Evolutionary conservation across 2,888 invertebrate genomes (phyloP).

Genomic region (Didymodactylos carnosus): DNA sequence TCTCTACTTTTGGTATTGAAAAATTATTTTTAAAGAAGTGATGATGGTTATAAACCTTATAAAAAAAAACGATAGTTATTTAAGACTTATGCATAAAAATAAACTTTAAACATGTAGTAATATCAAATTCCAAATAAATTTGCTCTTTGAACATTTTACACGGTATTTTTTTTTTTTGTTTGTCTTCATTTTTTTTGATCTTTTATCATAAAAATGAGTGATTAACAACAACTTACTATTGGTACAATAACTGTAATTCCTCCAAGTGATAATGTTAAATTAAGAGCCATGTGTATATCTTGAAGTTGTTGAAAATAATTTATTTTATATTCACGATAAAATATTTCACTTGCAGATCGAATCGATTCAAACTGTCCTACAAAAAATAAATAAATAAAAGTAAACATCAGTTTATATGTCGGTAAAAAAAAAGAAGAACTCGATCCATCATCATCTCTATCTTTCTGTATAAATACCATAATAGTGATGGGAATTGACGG

Average conservation of each 20-base stretch:
- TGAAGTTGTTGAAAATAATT: conserved; percentile 32
- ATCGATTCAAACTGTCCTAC: conserved; percentile 27
- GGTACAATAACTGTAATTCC: conserved; percentile 29
- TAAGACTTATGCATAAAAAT: background rate
- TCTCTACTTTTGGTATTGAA: too few relatives aligned
- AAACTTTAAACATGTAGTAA: conserved; percentile 1
- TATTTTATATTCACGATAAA: conserved; percentile 19
- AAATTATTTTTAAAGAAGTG: too few relatives aligned
- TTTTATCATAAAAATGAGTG: too few relatives aligned
- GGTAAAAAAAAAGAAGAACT: background rate
- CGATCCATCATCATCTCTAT: too few relatives aligned
- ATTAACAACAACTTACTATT: conserved; percentile 27
- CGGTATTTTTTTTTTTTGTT: too few relatives aligned
- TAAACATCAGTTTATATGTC: background rate
- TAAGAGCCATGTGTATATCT: conserved; percentile 27
- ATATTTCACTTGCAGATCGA: conserved; percentile 26
- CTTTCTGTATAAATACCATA: background rate
- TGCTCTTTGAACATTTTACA: background rate
- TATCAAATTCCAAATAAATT: conserved; percentile 1
- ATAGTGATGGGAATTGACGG: conserved; percentile 4
- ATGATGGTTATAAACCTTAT: too few relatives aligned
- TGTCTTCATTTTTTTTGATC: too few relatives aligned
- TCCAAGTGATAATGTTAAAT: conserved; percentile 26
- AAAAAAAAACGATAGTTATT: background rate
- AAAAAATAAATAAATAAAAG: background rate